A percentile compares a stretch with the other conserved stretches of the same genome.
phyloP scores from a whole-genome alignment of 2,113 vertebrate species.

The Pterocles gutturalis region DNA sequence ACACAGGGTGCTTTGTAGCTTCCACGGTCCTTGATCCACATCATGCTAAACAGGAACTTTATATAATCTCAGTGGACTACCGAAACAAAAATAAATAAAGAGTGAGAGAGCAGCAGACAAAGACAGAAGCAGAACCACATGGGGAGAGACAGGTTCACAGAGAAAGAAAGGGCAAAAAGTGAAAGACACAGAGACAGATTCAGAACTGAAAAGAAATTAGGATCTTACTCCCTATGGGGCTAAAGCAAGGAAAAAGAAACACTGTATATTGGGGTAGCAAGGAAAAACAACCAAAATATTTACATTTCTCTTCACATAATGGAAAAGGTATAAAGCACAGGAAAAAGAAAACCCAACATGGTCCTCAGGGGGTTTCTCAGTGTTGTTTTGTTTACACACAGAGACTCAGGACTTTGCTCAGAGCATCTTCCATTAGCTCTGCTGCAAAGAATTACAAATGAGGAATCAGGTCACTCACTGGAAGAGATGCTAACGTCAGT shows the following conservation, averaged over 20 bases:
- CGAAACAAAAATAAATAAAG: background rate
- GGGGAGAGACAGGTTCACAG: background rate
- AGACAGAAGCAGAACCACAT: background rate
- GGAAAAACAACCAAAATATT: background rate
- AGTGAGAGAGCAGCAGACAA: background rate
- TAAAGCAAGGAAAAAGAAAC: background rate
- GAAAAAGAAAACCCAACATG: background rate
- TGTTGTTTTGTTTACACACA: background rate
- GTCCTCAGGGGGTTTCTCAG: background rate
- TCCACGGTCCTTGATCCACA: background rate
- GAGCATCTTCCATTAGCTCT: slow-evolving; percentile 35
- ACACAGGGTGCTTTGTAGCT: background rate
- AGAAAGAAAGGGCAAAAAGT: background rate
- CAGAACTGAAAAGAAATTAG: background rate
- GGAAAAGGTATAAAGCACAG: background rate
- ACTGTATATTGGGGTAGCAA: background rate
- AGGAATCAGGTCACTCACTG: slow-evolving; percentile 35
- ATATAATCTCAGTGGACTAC: background rate
- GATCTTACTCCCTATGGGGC: background rate
- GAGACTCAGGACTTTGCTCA: background rate
- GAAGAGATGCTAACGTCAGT: slow-evolving; percentile 52
- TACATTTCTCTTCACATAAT: slow-evolving; percentile 14
- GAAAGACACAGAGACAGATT: background rate
- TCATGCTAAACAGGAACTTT: background rate
- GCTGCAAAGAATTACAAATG: slow-evolving; percentile 41